These are phyloP conservation scores for Reticulitermes speratus DNA, from an alignment of 1,140 invertebrate species.

Conservation along the genomic window DNA sequence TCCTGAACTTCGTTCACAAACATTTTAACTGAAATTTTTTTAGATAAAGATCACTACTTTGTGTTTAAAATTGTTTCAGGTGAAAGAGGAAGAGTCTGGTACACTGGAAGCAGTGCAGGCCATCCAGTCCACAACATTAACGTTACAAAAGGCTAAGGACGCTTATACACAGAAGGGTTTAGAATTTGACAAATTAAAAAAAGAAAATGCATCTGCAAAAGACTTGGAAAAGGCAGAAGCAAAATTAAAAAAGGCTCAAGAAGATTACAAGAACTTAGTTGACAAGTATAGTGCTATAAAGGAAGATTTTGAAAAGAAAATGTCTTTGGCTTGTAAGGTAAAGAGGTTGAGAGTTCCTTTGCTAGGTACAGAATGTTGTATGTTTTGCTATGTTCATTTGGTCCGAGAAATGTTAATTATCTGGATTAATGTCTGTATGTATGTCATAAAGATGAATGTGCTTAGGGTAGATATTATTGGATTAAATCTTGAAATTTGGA, in stretches of 20 bases:
- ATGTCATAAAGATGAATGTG: too few species aligned
- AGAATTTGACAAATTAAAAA: slow-evolving; percentile 84
- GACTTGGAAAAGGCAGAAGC: slow-evolving; percentile 91
- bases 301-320: slow-evolving; percentile 92
- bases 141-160: slow-evolving; percentile 88
- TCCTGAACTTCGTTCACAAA: too few species aligned
- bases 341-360: slow-evolving; percentile 33
- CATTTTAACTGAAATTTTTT: too few species aligned
- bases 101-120: slow-evolving; percentile 86
- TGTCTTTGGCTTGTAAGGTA: slow-evolving; percentile 88
- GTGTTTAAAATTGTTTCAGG: slow-evolving; percentile 49
- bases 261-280: slow-evolving; percentile 85
- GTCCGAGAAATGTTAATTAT: too few species aligned
- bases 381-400: too few species aligned
- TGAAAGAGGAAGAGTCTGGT: slow-evolving; percentile 90
- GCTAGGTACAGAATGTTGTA: too few species aligned
- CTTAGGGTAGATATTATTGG: too few species aligned
- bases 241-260: slow-evolving; percentile 90
- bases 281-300: slow-evolving; percentile 87
- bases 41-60: too few species aligned
- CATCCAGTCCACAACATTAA: slow-evolving; percentile 83
- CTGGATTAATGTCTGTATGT: too few species aligned
- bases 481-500: too few species aligned
- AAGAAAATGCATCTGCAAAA: slow-evolving; percentile 86
- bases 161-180: slow-evolving; percentile 77